phyloP scores from a whole-genome alignment of 2,888 invertebrate genomes.

The Ditula angustiorana region DNA sequence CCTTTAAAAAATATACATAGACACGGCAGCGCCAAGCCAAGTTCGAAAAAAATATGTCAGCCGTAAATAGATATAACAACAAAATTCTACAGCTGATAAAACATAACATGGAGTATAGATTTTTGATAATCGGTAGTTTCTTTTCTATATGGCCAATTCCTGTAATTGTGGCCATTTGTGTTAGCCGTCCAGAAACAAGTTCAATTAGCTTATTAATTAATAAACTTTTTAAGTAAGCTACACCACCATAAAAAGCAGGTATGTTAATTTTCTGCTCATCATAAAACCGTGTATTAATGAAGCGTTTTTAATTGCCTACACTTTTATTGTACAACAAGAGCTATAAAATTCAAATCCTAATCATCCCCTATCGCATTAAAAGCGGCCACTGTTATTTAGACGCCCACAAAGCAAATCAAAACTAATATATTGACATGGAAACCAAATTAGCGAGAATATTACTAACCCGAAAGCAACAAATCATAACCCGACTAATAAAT shows the following conservation, averaged over 20 bases:
- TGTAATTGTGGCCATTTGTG: no score
- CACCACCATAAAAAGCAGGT: background rate
- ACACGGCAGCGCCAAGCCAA: no score
- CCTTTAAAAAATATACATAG: no score
- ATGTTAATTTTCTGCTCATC: conserved; percentile 1
- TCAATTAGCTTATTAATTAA: conserved; percentile 13
- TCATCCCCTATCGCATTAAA: conserved; percentile 32
- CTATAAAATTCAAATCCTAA: conserved; percentile 30
- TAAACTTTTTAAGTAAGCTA: conserved; percentile 16
- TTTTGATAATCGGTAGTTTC: no score
- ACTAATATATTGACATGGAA: conserved; percentile 39
- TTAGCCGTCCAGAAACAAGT: background rate
- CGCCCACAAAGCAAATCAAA: conserved; percentile 39
- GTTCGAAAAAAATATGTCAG: no score
- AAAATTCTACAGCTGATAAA: no score
- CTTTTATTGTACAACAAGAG: conserved; percentile 19
- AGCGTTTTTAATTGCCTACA: conserved; percentile 22
- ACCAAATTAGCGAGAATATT: conserved; percentile 34
- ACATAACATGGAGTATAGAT: no score
- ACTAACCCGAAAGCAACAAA: conserved; percentile 47
- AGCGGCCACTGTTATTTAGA: conserved; percentile 34
- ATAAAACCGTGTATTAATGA: conserved; percentile 24
- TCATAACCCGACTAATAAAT: conserved; percentile 44
- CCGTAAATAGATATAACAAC: no score
- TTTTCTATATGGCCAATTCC: no score